These are phyloP conservation scores for Pararge aegeria DNA, from an alignment of 1,140 invertebrate species.

Conservation along the genomic window DNA sequence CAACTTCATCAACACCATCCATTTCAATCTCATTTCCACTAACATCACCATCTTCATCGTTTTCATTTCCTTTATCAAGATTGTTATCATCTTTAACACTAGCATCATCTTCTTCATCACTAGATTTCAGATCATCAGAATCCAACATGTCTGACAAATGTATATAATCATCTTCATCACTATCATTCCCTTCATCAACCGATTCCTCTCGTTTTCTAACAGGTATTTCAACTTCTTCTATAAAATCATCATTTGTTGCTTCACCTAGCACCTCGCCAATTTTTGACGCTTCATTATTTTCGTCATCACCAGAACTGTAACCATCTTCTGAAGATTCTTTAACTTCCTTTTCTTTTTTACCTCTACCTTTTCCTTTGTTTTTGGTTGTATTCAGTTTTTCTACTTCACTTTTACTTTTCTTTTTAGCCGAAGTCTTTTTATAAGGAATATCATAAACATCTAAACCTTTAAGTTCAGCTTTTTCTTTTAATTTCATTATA, in stretches of 20 bases:
- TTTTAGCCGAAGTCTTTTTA: constrained; percentile 60
- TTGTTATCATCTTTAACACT: constrained; percentile 25
- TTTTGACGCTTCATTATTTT: constrained; percentile 28
- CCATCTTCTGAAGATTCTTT: constrained; percentile 65
- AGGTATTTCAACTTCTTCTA: constrained; percentile 58
- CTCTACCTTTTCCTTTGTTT: constrained; percentile 38
- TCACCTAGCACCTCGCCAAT: constrained; percentile 30
- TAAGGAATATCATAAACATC: constrained; percentile 70
- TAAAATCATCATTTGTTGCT: constrained; percentile 38
- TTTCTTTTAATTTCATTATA: constrained; percentile 87
- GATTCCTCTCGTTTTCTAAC: constrained; percentile 45
- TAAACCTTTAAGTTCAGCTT: constrained; percentile 49
- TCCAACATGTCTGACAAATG: constrained; percentile 64
- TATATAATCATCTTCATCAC: constrained; percentile 65
- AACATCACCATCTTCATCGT: constrained; percentile 25
- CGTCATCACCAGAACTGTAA: constrained; percentile 56
- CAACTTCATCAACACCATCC: constrained; percentile 31
- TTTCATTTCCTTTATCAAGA: constrained; percentile 18
- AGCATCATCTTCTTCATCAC: constrained; percentile 29
- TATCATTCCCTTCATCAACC: constrained; percentile 43
- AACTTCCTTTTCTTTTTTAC: constrained; percentile 36
- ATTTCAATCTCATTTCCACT: constrained; percentile 30
- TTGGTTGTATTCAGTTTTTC: constrained; percentile 36
- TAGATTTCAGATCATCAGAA: constrained; percentile 57
- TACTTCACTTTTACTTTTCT: constrained; percentile 27